Evolutionary conservation across 92 coral and sea anemone species (phyloP).

Genomic region (Actinernus sp.): DNA sequence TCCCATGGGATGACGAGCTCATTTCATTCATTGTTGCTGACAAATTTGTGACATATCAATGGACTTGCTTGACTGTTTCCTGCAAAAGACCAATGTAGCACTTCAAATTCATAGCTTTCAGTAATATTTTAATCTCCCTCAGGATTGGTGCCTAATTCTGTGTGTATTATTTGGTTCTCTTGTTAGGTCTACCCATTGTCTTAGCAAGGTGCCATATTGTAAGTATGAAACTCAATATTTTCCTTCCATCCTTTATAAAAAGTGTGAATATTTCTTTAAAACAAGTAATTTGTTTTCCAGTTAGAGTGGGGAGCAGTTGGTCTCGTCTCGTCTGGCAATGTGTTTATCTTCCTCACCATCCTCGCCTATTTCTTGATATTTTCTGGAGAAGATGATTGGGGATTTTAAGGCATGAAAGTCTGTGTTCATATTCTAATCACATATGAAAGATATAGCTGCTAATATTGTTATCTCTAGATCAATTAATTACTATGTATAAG

Average conservation of each 20-base stretch:
- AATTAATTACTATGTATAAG: not conserved
- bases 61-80: too few species aligned
- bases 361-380: slow-evolving; percentile 89
- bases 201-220: slow-evolving; percentile 81
- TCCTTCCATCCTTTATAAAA: not conserved
- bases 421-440: not conserved
- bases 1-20: too few species aligned
- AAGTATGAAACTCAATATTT: slow-evolving; percentile 34
- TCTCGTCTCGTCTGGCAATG: slow-evolving; percentile 88
- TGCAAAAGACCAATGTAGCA: too few species aligned
- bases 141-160: too few species aligned
- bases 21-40: too few species aligned
- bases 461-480: too few species aligned
- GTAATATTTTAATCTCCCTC: too few species aligned
- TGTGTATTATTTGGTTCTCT: not conserved
- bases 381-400: slow-evolving; percentile 94
- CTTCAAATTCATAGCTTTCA: too few species aligned
- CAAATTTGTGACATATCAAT: too few species aligned
- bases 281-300: slow-evolving; percentile 27
- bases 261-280: not conserved
- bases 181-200: slow-evolving; percentile 88
- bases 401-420: slow-evolving; percentile 48
- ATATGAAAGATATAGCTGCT: too few species aligned
- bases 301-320: slow-evolving; percentile 91
- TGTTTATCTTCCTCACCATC: slow-evolving; percentile 90